A percentile compares a stretch with the other conserved stretches of the same genome.
Conservation (phyloP, 1,140 invertebrate species). For the Micrasema minimum region DNA sequence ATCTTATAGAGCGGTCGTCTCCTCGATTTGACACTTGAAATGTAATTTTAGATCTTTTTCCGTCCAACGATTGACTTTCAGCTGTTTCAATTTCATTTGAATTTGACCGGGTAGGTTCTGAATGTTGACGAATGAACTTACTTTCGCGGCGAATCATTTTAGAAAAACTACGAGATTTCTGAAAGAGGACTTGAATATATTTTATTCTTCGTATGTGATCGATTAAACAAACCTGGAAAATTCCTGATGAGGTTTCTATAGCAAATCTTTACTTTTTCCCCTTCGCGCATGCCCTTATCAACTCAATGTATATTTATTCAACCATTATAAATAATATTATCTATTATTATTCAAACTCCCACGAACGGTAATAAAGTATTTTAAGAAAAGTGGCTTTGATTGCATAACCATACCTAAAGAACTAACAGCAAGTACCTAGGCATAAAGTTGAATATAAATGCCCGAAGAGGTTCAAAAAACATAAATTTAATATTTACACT, state of each 20-base stretch:
- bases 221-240: conserved; percentile 15
- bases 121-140: conserved; percentile 44
- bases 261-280: too few relatives aligned
- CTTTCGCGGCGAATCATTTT: conserved; percentile 36
- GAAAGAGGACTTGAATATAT: background rate
- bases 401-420: too few relatives aligned
- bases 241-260: background rate
- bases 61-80: conserved; percentile 45
- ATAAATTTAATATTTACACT: too few relatives aligned
- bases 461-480: too few relatives aligned
- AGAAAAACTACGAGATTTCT: background rate
- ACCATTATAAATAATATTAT: too few relatives aligned
- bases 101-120: conserved; percentile 42
- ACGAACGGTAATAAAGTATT: too few relatives aligned
- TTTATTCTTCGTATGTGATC: conserved; percentile 5
- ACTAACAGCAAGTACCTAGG: too few relatives aligned
- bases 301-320: too few relatives aligned
- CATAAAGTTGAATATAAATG: too few relatives aligned
- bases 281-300: too few relatives aligned
- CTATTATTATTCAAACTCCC: too few relatives aligned
- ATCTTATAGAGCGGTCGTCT: conserved; percentile 45
- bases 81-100: conserved; percentile 35
- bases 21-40: conserved; percentile 44
- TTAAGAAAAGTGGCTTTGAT: too few relatives aligned
- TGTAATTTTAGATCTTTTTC: conserved; percentile 41